phyloP scores from a whole-genome alignment of 2,797 vertebrate species.

The Takifugu ocellatus region DNA sequence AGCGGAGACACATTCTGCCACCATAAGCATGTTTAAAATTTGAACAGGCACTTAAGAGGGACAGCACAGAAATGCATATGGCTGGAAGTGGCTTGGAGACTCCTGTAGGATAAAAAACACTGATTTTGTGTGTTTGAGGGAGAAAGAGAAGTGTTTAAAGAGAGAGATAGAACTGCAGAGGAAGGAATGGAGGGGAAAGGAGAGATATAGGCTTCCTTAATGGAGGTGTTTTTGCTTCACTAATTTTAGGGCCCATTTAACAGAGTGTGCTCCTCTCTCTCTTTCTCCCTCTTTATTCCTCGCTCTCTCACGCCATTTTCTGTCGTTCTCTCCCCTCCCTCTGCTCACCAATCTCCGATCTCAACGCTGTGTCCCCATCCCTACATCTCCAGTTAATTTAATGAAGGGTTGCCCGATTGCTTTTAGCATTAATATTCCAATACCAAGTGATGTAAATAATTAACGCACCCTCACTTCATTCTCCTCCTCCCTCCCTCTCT shows the following conservation, averaged over 20 bases:
- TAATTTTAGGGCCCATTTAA: slow-evolving; percentile 83
- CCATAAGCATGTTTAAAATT: slow-evolving; percentile 78
- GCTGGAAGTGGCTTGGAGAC: slow-evolving; percentile 64
- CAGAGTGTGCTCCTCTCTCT: slow-evolving; percentile 60
- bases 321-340: slow-evolving; percentile 36
- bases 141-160: slow-evolving; percentile 46
- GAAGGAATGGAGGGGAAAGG: slow-evolving; percentile 47
- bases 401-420: slow-evolving; percentile 82
- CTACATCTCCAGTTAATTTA: slow-evolving; percentile 81
- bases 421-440: slow-evolving; percentile 94
- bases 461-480: slow-evolving; percentile 72
- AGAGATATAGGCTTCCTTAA: slow-evolving; percentile 72
- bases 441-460: slow-evolving; percentile 83
- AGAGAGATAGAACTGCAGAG: slow-evolving; percentile 41
- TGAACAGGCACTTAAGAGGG: slow-evolving; percentile 78
- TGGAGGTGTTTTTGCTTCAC: slow-evolving; percentile 82
- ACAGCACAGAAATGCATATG: slow-evolving; percentile 73
- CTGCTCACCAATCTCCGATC: slow-evolving; percentile 33
- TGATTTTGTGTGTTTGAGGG: slow-evolving; percentile 58
- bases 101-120: slow-evolving; percentile 64
- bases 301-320: slow-evolving; percentile 26
- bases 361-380: slow-evolving; percentile 48
- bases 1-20: slow-evolving; percentile 63
- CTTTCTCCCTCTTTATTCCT: slow-evolving; percentile 37
- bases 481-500: slow-evolving; percentile 64